These are phyloP conservation scores for Allobates femoralis DNA, from an alignment of 2,797 vertebrate species.

Conservation along the genomic window DNA sequence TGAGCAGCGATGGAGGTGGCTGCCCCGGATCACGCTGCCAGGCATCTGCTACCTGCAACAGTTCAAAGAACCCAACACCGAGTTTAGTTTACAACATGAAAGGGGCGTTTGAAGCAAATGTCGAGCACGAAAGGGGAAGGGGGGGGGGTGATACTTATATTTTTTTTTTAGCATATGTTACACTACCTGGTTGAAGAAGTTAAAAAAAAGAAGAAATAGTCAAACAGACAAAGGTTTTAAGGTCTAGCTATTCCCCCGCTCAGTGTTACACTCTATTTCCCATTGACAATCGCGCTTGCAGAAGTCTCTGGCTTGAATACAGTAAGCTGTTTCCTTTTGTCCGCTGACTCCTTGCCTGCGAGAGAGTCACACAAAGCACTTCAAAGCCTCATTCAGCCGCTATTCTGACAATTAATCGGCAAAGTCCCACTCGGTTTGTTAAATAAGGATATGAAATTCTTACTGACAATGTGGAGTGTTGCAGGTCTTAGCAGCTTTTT, in stretches of 20 bases:
- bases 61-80: slow-evolving; percentile 54
- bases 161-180: slow-evolving; percentile 60
- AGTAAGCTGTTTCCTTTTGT: slow-evolving; percentile 59
- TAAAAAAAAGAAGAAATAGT: slow-evolving; percentile 70
- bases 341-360: slow-evolving; percentile 54
- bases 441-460: slow-evolving; percentile 61
- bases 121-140: slow-evolving; percentile 10
- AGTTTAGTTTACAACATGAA: slow-evolving; percentile 62
- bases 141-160: slow-evolving; percentile 21
- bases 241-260: slow-evolving; percentile 55
- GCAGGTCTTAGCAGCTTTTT: slow-evolving; percentile 26
- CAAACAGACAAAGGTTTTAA: slow-evolving; percentile 53
- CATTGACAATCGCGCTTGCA: slow-evolving; percentile 58
- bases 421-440: slow-evolving; percentile 61
- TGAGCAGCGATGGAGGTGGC: slow-evolving; percentile 56
- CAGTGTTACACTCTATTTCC: slow-evolving; percentile 62
- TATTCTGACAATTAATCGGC: slow-evolving; percentile 59
- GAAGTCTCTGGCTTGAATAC: slow-evolving; percentile 60
- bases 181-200: slow-evolving; percentile 70
- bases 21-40: slow-evolving; percentile 53
- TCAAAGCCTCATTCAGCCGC: slow-evolving; percentile 61
- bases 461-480: slow-evolving; percentile 40
- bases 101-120: slow-evolving; percentile 59
- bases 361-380: slow-evolving; percentile 59
- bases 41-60: slow-evolving; percentile 63